These are phyloP conservation scores for Rynchops niger DNA, from an alignment of 2,113 vertebrate species.

Conservation along the genomic window DNA sequence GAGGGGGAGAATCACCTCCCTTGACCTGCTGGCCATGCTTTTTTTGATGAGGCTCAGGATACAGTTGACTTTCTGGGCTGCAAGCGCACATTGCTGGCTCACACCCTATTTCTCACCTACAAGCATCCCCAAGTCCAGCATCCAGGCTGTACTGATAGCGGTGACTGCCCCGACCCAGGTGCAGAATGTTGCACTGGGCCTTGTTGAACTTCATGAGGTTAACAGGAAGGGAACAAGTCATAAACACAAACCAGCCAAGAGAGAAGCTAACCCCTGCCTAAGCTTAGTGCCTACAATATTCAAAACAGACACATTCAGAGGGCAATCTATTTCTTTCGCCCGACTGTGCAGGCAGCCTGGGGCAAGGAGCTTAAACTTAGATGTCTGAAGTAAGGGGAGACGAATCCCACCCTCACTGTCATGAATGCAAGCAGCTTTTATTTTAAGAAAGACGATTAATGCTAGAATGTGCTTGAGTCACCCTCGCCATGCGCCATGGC, in stretches of 20 bases:
- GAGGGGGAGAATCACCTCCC: not conserved
- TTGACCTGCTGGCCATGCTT: fast-evolving
- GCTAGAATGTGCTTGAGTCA: constrained; percentile 44
- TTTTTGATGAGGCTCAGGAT: not conserved
- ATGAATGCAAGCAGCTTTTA: constrained; percentile 39
- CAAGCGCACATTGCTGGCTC: fast-evolving
- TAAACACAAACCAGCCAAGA: not conserved
- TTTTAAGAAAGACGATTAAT: constrained; percentile 50
- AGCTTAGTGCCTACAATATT: not conserved
- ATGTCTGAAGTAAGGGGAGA: constrained; percentile 50
- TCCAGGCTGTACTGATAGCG: not conserved
- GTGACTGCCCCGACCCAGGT: not conserved
- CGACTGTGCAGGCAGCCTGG: not conserved
- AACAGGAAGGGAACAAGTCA: not conserved
- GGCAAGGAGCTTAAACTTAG: constrained; percentile 46
- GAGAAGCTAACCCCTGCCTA: not conserved
- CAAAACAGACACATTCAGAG: not conserved
- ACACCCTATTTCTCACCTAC: fast-evolving
- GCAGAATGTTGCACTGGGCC: not conserved
- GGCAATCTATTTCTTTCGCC: constrained; percentile 10
- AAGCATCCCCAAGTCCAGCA: not conserved
- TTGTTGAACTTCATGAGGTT: not conserved
- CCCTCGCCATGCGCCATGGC: not conserved
- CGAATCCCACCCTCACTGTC: constrained; percentile 19
- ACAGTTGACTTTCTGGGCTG: not conserved